Evolutionary conservation across 2,888 invertebrate genomes (phyloP).

Genomic region (Spialia ferax): DNA sequence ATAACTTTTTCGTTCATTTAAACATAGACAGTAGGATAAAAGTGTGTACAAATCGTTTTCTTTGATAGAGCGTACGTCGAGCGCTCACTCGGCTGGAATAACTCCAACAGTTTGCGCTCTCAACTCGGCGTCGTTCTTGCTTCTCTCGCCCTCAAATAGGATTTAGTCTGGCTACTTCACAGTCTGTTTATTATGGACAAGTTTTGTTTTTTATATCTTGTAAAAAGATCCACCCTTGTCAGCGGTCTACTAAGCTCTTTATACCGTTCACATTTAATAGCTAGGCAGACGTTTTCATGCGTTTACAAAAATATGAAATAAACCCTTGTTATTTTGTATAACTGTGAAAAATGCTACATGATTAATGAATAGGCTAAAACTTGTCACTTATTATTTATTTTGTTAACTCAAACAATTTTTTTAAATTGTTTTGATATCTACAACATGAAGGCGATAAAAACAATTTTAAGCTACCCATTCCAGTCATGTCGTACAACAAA

Average conservation of each 20-base stretch:
- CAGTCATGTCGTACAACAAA: conserved; percentile 71
- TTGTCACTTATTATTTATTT: neutral
- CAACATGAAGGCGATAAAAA: conserved; percentile 53
- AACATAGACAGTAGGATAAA: conserved; percentile 56
- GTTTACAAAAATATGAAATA: conserved; percentile 3
- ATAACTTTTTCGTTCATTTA: conserved; percentile 51
- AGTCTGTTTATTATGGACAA: conserved; percentile 59
- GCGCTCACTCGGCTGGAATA: conserved; percentile 69
- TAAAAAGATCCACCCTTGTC: conserved; percentile 14
- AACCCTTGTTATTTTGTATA: too few relatives aligned
- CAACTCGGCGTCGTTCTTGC: conserved; percentile 50
- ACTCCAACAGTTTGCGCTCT: conserved; percentile 68
- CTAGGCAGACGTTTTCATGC: neutral
- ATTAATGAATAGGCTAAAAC: too few relatives aligned
- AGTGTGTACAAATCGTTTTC: conserved; percentile 75
- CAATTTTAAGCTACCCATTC: conserved; percentile 64
- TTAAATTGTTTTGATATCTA: conserved; percentile 22
- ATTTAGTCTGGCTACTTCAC: conserved; percentile 69
- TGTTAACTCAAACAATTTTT: neutral
- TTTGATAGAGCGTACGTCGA: conserved; percentile 63
- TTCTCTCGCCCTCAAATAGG: conserved; percentile 63
- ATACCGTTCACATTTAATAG: conserved; percentile 10
- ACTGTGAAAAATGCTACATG: neutral
- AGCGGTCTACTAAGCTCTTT: conserved; percentile 6
- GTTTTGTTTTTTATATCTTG: conserved; percentile 53